These are phyloP conservation scores for Idaea dimidiata DNA, from an alignment of 2,888 invertebrate genomes.

Conservation along the genomic window DNA sequence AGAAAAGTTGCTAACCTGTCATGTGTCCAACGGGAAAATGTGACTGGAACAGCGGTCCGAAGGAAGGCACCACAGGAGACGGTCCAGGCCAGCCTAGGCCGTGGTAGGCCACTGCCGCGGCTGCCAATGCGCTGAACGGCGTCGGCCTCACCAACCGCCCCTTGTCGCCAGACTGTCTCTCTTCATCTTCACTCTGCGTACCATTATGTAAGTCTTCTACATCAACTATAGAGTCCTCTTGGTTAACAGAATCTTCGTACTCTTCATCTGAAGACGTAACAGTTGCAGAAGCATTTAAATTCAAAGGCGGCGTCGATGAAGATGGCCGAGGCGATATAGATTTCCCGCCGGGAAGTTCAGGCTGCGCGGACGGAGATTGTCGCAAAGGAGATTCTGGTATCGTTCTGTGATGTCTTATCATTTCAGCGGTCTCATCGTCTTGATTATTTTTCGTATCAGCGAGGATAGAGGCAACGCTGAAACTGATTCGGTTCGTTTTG, in stretches of 20 bases:
- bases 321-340: slow-evolving; percentile 62
- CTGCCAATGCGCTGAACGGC: slow-evolving; percentile 85
- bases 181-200: slow-evolving; percentile 70
- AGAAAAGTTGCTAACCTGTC: slow-evolving; percentile 55
- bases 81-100: slow-evolving; percentile 82
- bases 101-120: slow-evolving; percentile 86
- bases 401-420: slow-evolving; percentile 75
- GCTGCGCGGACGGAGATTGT: slow-evolving; percentile 71
- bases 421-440: slow-evolving; percentile 67
- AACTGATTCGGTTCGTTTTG: slow-evolving; percentile 86
- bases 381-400: slow-evolving; percentile 74
- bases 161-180: slow-evolving; percentile 58
- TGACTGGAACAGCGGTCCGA: slow-evolving; percentile 85
- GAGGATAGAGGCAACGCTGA: slow-evolving; percentile 93
- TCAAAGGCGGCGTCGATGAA: slow-evolving; percentile 71
- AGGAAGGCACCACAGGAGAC: slow-evolving; percentile 81
- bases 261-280: slow-evolving; percentile 82
- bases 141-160: slow-evolving; percentile 84
- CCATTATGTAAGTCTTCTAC: slow-evolving; percentile 88
- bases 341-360: slow-evolving; percentile 70
- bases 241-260: slow-evolving; percentile 86
- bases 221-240: slow-evolving; percentile 86
- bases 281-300: slow-evolving; percentile 71
- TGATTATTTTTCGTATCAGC: slow-evolving; percentile 88
- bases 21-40: slow-evolving; percentile 78